Evolutionary conservation across 2,113 vertebrate species (phyloP).

Genomic region (Oryzias melastigma): DNA sequence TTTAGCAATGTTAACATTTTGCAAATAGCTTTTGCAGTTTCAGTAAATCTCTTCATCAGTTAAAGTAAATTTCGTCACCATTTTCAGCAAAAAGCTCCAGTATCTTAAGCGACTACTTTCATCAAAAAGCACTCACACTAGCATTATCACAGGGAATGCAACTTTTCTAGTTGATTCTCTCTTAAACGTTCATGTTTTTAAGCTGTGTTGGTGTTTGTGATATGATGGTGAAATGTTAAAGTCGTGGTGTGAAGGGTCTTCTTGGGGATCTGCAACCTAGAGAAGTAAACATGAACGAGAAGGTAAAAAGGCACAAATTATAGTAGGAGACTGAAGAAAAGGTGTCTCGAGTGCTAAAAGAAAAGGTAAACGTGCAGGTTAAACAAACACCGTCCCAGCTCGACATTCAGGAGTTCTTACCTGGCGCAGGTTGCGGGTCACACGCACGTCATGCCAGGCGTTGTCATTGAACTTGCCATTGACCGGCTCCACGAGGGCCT

Average conservation of each 20-base stretch:
- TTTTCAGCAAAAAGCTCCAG: too few species aligned
- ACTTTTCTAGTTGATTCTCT: too few species aligned
- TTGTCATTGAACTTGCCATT: slow-evolving; percentile 97
- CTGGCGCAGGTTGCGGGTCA: slow-evolving; percentile 98
- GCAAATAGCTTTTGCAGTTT: too few species aligned
- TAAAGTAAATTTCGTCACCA: too few species aligned
- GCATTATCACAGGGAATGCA: too few species aligned
- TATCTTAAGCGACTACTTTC: too few species aligned
- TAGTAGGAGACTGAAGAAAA: not conserved
- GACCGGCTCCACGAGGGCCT: slow-evolving; percentile 94
- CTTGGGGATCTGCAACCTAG: slow-evolving; percentile 14
- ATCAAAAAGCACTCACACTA: too few species aligned
- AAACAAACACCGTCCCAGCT: too few species aligned
- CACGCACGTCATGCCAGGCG: slow-evolving; percentile 90
- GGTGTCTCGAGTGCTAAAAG: not conserved
- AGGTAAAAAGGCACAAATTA: not conserved
- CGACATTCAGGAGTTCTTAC: slow-evolving; percentile 73
- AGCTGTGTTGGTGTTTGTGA: not conserved
- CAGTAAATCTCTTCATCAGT: too few species aligned
- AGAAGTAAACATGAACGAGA: slow-evolving; percentile 21
- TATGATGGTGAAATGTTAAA: not conserved
- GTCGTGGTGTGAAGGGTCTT: too few species aligned
- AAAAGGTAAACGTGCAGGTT: not conserved
- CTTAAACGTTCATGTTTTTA: not conserved
- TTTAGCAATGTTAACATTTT: too few species aligned